These are phyloP conservation scores for Cerastoderma edule DNA, from an alignment of 2,888 invertebrate species.

Conservation along the genomic window DNA sequence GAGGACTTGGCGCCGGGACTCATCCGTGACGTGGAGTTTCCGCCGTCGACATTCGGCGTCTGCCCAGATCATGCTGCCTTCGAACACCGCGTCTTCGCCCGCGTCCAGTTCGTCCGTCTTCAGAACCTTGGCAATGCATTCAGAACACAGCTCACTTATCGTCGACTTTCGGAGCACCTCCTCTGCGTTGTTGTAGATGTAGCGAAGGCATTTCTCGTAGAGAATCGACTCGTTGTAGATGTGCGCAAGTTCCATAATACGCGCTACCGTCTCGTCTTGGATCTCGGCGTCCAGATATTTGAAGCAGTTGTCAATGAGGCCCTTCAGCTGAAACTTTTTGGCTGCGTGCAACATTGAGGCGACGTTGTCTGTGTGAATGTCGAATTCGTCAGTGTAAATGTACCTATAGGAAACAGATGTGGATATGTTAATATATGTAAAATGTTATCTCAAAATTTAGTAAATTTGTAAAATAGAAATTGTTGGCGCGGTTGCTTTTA, in stretches of 20 bases:
- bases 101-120: constrained; percentile 89
- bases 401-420: constrained; percentile 61
- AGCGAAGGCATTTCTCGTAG: constrained; percentile 57
- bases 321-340: constrained; percentile 62
- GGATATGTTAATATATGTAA: too few relatives aligned
- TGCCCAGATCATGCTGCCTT: constrained; percentile 72
- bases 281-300: constrained; percentile 62
- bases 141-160: constrained; percentile 88
- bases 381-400: constrained; percentile 64
- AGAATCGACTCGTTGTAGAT: constrained; percentile 60
- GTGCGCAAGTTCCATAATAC: constrained; percentile 64
- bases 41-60: constrained; percentile 70
- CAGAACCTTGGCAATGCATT: constrained; percentile 87
- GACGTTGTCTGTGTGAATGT: constrained; percentile 61
- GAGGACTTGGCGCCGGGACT: constrained; percentile 65
- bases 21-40: constrained; percentile 63
- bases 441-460: too few relatives aligned
- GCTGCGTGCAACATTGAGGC: constrained; percentile 60
- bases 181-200: constrained; percentile 46
- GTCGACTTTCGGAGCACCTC: constrained; percentile 82
- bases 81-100: constrained; percentile 79
- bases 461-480: too few relatives aligned
- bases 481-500: too few relatives aligned
- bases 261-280: constrained; percentile 58
- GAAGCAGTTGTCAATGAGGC: constrained; percentile 54